Base-by-base conservation (phyloP, 2,888 invertebrate species). In the Amiota mariae region DNA sequence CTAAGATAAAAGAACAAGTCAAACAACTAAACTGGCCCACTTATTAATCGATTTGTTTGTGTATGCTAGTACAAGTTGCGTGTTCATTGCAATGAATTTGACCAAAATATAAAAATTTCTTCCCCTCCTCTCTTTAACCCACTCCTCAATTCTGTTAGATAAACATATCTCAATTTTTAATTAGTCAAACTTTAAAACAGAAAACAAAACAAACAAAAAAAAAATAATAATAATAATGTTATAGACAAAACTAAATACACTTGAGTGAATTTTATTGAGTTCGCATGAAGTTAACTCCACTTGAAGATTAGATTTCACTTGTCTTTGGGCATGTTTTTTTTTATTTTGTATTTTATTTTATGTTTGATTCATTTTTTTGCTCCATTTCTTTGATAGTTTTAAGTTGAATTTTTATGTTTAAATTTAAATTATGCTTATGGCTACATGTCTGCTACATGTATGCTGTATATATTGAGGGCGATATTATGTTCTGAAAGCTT, bases 281-380 rank as follows among this genome's bases (percentile, higher is more conserved):
- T 15, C 68, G 24, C 54, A 75, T 68, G 71, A 81, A 79, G 82
- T 85, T 81, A 85, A 78, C 77, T 78, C 77, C 49, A 71, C 20
- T 75, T 83, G 81, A 76, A 59, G 76, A 77, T 36, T 36, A 81
- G 82, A 78, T 82, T 85, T 86, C 81, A 80, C 84, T 85, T 85
- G 82, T 85, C 84, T 85, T 79, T 75, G 15, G 75, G 77, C 76
- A 66, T 74, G 36, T 36, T 36, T 36, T 36, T 6, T 36, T 36
- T 36, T 36, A 36, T 36, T 36, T 63, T 75, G n/a, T n/a, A 73
- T 74, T 76, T 76, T 70, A 49, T 76, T 36, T 18, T 74, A 73
- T 75, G 73, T 75, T 24, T 24, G 24, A 24, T 70, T 71, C 15
- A 49, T 72, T n/a, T 47, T 47, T 68, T 49, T 70, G 48, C 18